Evolutionary conservation across 2,113 vertebrate species (phyloP), one percentile per base, ranked within the genome.

Genomic region (Eira barbara): DNA sequence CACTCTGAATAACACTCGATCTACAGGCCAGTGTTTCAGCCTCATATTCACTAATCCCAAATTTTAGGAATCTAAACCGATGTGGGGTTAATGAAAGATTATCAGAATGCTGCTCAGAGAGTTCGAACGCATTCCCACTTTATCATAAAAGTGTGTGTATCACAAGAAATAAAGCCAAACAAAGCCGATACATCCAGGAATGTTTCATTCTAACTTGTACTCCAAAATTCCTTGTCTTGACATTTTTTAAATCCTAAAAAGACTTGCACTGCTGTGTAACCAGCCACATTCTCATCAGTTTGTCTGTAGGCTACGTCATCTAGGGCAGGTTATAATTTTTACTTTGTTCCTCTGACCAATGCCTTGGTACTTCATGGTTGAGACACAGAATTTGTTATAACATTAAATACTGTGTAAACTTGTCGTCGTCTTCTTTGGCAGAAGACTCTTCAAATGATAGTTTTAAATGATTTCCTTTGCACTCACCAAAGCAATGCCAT

Each of bases 381-480:
- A 92, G 47, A 78, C 47, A 36, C 8, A 47, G 49, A 76, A 71
- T 95, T 85, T 95, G 52, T 97, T 89, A 39, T 92, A 59, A 87
- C 49, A 63, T 90, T 96, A 80, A 80, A 61, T 12, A 63, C 52
- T 34, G 13, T 80, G 47, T 63, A 82, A 94, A 92, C 74, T 49
- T 63, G 27, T 84, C 96, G 59, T 93, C 23, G 61, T 45, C 59
- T 91, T 74, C 49, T 42, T 49, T 97, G 49, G 67, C 79, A 93
- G 79, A 91, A 94, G 39, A 6, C 17, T 74, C 45, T 94, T 86
- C 52, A 88, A 31, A 80, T 95, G 89, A 91, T 45, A 96, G 97
- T 97, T 94, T 95, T 92, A 97, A 97, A 96, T 91, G 45, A 67
- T 94, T 97, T 80, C 21, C 23, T 59, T 93, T 89, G 79, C 73